Conservation (phyloP, 2,113 vertebrate genomes). For the Serilophus lunatus region DNA sequence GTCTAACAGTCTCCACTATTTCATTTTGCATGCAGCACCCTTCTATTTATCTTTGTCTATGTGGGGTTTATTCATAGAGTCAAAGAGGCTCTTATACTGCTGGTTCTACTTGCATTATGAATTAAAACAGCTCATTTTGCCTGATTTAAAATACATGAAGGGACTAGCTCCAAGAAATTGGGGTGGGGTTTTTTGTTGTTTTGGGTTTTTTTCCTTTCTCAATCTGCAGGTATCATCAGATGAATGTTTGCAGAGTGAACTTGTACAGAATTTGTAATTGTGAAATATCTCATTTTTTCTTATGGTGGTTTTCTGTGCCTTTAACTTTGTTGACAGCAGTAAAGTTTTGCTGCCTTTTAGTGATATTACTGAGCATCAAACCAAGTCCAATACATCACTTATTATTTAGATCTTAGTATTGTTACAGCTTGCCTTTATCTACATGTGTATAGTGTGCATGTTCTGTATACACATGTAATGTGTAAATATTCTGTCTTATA, state of each 20-base stretch:
- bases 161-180: not conserved
- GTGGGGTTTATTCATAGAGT: not conserved
- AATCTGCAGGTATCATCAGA: not conserved
- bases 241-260: not conserved
- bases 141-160: not conserved
- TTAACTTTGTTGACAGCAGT: not conserved
- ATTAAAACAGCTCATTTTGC: not conserved
- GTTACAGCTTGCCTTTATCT: not conserved
- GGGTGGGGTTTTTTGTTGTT: accelerated
- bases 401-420: not conserved
- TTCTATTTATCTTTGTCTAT: constrained; percentile 11
- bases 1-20: constrained; percentile 1
- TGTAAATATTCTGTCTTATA: not conserved
- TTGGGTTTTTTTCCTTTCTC: not conserved
- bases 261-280: not conserved
- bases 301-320: not conserved
- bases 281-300: not conserved
- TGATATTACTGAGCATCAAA: not conserved
- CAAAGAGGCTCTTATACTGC: not conserved
- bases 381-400: not conserved
- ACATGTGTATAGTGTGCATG: not conserved
- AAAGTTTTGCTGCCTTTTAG: not conserved
- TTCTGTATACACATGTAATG: not conserved
- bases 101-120: not conserved
- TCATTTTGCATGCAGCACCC: not conserved